Evolutionary conservation across 2,888 invertebrate species (phyloP).

Genomic region (Melinopterus prodromus): DNA sequence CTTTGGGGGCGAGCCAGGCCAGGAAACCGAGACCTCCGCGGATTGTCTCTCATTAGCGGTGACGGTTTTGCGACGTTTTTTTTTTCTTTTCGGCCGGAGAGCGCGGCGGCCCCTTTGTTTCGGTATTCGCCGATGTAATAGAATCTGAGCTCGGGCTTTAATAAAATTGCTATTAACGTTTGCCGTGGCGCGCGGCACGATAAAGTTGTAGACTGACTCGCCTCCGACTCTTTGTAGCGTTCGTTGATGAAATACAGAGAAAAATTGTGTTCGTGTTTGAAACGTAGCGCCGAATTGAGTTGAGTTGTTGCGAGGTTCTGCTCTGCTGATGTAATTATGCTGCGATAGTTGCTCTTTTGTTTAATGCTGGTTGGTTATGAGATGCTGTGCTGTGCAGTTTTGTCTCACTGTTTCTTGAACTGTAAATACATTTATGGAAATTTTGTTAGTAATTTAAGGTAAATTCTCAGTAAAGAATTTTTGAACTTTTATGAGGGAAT

Average conservation of each 20-base stretch:
- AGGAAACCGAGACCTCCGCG: background rate
- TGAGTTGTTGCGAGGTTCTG: too few species aligned
- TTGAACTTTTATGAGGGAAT: too few species aligned
- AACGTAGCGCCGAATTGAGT: too few species aligned
- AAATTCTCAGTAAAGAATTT: too few species aligned
- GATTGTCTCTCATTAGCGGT: background rate
- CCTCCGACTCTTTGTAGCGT: background rate
- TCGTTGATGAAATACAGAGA: background rate
- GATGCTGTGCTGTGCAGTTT: too few species aligned
- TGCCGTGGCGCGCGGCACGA: background rate
- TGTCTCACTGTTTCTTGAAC: too few species aligned
- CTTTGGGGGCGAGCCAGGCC: background rate
- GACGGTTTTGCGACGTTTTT: background rate
- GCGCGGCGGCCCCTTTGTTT: background rate
- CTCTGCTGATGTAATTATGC: too few species aligned
- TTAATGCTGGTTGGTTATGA: too few species aligned
- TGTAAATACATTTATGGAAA: too few species aligned
- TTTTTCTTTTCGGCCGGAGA: background rate
- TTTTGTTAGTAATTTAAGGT: too few species aligned
- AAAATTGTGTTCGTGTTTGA: too few species aligned
- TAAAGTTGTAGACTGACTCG: background rate
- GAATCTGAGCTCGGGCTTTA: background rate
- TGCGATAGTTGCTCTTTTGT: too few species aligned
- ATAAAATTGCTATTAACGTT: conserved; percentile 4
- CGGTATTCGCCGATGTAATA: background rate